phyloP scores from a whole-genome alignment of 2,888 invertebrate genomes.

The Hyalella azteca region DNA sequence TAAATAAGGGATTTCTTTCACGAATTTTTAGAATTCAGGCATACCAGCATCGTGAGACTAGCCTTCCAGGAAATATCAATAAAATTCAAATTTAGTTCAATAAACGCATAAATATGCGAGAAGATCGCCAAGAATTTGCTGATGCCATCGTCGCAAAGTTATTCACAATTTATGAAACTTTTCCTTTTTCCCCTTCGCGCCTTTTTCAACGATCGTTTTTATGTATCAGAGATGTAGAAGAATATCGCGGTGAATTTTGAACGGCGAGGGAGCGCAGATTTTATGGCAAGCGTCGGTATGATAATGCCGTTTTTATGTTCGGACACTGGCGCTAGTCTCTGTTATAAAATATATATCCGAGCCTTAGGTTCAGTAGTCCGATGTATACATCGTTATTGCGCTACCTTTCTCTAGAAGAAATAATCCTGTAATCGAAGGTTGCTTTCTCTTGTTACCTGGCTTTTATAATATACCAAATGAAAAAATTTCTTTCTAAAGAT shows the following conservation, averaged over 20 bases:
- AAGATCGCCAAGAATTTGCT: background rate
- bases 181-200: background rate
- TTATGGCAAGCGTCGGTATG: background rate
- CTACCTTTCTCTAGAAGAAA: too few relatives aligned
- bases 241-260: background rate
- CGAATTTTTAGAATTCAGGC: too few relatives aligned
- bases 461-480: too few relatives aligned
- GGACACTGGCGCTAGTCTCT: background rate
- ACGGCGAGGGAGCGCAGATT: background rate
- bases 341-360: too few relatives aligned
- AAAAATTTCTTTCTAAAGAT: too few relatives aligned
- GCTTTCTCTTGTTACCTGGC: too few relatives aligned
- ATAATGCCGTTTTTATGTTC: conserved; percentile 34
- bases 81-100: background rate
- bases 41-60: background rate
- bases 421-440: too few relatives aligned
- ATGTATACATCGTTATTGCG: too few relatives aligned
- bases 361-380: too few relatives aligned
- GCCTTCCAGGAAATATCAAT: background rate
- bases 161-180: background rate
- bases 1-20: too few relatives aligned
- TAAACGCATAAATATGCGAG: background rate
- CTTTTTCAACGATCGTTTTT: background rate
- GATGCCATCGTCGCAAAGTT: background rate
- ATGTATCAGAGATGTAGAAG: background rate